Base-by-base conservation (phyloP, 2,797 vertebrate genomes). In the Phrynocephalus vlangalii region DNA sequence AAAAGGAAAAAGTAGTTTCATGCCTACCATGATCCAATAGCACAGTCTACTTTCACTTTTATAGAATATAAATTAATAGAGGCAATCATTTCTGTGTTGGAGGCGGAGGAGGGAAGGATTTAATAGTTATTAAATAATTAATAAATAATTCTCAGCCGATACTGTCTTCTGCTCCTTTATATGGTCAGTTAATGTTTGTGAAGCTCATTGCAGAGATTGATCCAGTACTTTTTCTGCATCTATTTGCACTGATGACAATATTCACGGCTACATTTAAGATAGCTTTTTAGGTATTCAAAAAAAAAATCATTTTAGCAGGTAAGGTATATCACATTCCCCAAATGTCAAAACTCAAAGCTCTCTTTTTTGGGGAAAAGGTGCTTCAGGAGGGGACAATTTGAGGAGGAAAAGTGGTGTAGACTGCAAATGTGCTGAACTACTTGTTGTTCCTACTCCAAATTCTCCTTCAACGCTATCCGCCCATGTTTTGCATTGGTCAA, bases 221-320 rank as follows among this genome's bases (percentile, higher is more conserved):
- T 44, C 78, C 78, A 6, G 3, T 22, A 20, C 73, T 87, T n/a
- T 89, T 95, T 75, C 87, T 91, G 91, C 91, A 68, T 85, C 90
- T 89, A 75, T 93, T 96, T 83, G 79, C 89, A 73, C 91, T 90
- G 91, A 67, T 93, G 86, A 91, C 93, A 89, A 90, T 94, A 82
- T 94, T 96, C 90, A 78, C 89, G 91, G 91, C 91, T 88, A 89
- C 92, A 88, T 89, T 96, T 90, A 89, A 95, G 9, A 89, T 95
- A 60, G 93, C 95, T 71, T 94, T 92, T 83, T 86, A 73, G 84
- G 68, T 92, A 75, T 88, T 96, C 79, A 92, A 86, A 89, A 94
- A 94, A 94, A 56, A 94, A 94, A 56, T 22, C 91, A 6, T 87
- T 94, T 85, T 94, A 93, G 93, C 92, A 95, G 91, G 91, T 93